These are phyloP conservation scores for Actinia equina DNA, from an alignment of 64 coral and sea anemone species.

Conservation along the genomic window DNA sequence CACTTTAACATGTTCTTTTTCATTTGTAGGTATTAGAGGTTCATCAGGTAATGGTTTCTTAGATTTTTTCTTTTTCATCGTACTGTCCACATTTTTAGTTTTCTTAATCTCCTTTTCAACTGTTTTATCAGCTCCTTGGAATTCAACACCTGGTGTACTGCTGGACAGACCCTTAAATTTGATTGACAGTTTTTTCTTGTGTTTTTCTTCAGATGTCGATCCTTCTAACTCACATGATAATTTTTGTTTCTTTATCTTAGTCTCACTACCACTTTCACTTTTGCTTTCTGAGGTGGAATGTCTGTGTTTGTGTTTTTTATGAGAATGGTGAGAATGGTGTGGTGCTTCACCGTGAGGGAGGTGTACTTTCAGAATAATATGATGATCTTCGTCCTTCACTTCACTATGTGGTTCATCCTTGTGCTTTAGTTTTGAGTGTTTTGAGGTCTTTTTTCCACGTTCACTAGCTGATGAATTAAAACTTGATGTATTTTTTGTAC, in stretches of 20 bases:
- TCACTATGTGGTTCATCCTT: slow-evolving; percentile 18
- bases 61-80: slow-evolving; percentile 39
- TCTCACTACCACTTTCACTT: not conserved
- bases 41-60: not conserved
- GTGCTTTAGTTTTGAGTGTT: slow-evolving; percentile 10
- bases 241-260: not conserved
- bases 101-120: not conserved
- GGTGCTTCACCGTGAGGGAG: slow-evolving; percentile 39
- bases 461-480: not conserved
- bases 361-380: slow-evolving; percentile 56
- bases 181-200: slow-evolving; percentile 48
- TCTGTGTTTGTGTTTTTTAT: slow-evolving; percentile 44
- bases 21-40: not conserved
- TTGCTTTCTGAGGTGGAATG: slow-evolving; percentile 21
- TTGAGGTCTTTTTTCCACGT: slow-evolving; percentile 15
- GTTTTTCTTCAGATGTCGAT: not conserved
- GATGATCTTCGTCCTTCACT: slow-evolving; percentile 26
- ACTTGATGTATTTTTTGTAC: not conserved
- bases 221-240: not conserved
- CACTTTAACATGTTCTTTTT: slow-evolving; percentile 52
- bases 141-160: slow-evolving; percentile 20
- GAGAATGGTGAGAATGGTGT: slow-evolving; percentile 22
- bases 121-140: not conserved
- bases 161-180: slow-evolving; percentile 48
- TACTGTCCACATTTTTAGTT: not conserved